These are phyloP conservation scores for Syngnathoides biaculeatus DNA, from an alignment of 2,113 vertebrate genomes.

Conservation along the genomic window DNA sequence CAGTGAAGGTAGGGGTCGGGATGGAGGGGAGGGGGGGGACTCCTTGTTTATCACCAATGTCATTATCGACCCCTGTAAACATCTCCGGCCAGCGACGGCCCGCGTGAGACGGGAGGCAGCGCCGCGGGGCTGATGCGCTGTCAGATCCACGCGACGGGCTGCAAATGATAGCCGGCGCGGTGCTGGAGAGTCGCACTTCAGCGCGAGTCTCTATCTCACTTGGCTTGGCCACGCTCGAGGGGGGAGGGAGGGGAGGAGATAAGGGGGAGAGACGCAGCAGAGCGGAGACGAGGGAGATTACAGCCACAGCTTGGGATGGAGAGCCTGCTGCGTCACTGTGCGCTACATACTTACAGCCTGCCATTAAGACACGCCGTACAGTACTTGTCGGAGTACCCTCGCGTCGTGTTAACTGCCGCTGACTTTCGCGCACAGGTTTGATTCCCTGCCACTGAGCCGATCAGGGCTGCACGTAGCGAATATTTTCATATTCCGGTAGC, in stretches of 20 bases:
- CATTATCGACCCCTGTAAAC: conserved; percentile 57
- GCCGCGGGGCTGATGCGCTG: conserved; percentile 41
- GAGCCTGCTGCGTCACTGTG: conserved; percentile 4
- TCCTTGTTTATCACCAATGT: conserved; percentile 46
- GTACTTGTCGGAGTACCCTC: not conserved
- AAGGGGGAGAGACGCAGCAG: conserved; percentile 11
- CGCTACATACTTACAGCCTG: not conserved
- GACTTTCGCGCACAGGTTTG: not conserved
- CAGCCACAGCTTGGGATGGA: conserved; percentile 28
- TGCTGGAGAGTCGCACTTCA: conserved; percentile 36
- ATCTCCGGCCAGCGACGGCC: conserved; percentile 33
- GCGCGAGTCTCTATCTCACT: conserved; percentile 39
- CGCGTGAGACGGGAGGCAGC: conserved; percentile 39
- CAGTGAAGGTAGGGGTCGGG: not conserved
- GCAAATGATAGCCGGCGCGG: conserved; percentile 51
- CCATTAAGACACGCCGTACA: not conserved
- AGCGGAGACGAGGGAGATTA: conserved; percentile 23
- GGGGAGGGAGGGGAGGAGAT: conserved; percentile 43
- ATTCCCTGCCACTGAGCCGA: not conserved
- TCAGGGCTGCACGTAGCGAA: no score
- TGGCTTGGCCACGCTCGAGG: conserved; percentile 29
- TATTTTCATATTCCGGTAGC: no score
- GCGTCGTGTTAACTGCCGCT: not conserved
- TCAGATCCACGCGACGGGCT: conserved; percentile 48
- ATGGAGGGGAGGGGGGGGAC: no score